A percentile compares a stretch with the other conserved stretches of the same genome.
Evolutionary conservation across 2,888 invertebrate genomes (phyloP).

Genomic region (Sesia bembeciformis): DNA sequence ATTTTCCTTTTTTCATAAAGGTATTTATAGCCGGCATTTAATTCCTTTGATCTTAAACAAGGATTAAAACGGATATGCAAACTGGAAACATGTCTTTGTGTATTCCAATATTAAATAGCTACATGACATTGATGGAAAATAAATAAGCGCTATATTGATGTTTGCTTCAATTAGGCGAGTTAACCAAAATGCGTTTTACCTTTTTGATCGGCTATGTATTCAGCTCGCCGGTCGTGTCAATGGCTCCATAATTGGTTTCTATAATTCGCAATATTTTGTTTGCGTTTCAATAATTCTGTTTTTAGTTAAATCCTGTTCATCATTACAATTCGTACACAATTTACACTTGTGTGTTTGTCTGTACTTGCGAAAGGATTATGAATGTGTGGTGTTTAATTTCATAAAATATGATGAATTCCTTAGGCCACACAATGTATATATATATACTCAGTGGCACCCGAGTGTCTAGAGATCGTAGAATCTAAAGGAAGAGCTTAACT

Average conservation of each 20-base stretch:
- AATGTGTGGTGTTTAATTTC: too few relatives aligned
- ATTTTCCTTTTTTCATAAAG: constrained; percentile 28
- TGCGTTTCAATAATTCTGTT: too few relatives aligned
- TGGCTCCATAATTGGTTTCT: background rate
- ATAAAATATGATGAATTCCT: too few relatives aligned
- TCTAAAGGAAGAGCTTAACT: too few relatives aligned
- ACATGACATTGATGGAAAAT: constrained; percentile 8
- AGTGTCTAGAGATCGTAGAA: too few relatives aligned
- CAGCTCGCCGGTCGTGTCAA: background rate
- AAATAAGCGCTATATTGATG: constrained; percentile 7
- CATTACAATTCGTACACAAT: too few relatives aligned
- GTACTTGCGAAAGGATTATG: too few relatives aligned
- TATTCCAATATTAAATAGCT: background rate
- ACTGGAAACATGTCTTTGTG: constrained; percentile 6
- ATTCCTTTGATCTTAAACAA: constrained; percentile 21
- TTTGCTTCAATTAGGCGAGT: constrained; percentile 13
- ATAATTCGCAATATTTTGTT: background rate
- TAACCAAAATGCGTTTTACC: constrained; percentile 2
- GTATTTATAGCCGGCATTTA: constrained; percentile 19
- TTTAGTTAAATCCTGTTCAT: too few relatives aligned
- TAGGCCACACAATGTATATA: too few relatives aligned
- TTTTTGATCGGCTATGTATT: constrained; percentile 6
- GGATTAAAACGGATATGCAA: constrained; percentile 6
- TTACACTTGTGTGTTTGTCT: too few relatives aligned
- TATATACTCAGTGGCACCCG: too few relatives aligned